Evolutionary conservation across 2,888 invertebrate species (phyloP).

Genomic region (Rhorus exstirpatorius): DNA sequence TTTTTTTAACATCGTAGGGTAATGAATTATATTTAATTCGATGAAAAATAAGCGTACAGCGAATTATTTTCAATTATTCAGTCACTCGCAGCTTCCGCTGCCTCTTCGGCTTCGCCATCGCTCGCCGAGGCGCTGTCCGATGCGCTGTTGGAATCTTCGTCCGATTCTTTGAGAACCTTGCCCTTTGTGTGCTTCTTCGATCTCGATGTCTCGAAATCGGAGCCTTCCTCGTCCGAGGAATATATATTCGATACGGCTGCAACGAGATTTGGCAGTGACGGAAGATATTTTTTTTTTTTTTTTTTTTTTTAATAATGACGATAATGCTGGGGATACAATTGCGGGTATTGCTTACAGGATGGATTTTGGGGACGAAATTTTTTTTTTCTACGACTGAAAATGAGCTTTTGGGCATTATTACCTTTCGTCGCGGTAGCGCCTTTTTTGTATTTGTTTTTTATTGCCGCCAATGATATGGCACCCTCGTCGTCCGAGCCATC

Average conservation of each 20-base stretch:
- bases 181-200: constrained; percentile 91
- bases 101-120: constrained; percentile 83
- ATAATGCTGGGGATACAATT: too few species aligned
- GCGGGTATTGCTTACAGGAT: too few species aligned
- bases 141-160: constrained; percentile 87
- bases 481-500: constrained; percentile 98
- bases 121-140: constrained; percentile 84
- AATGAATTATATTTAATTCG: too few species aligned
- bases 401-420: too few species aligned
- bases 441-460: constrained; percentile 97
- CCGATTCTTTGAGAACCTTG: constrained; percentile 93
- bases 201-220: constrained; percentile 92
- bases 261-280: too few species aligned
- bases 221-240: constrained; percentile 95
- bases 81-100: constrained; percentile 80
- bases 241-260: constrained; percentile 91
- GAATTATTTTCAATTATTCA: constrained; percentile 66
- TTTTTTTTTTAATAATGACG: too few species aligned
- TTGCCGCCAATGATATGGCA: constrained; percentile 96
- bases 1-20: background rate
- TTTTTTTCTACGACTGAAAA: too few species aligned
- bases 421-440: constrained; percentile 86
- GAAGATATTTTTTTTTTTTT: too few species aligned
- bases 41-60: too few species aligned
- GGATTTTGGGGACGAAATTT: too few species aligned